phyloP scores from a whole-genome alignment of 2,113 vertebrate species.

The Rhynchomys soricoides region DNA sequence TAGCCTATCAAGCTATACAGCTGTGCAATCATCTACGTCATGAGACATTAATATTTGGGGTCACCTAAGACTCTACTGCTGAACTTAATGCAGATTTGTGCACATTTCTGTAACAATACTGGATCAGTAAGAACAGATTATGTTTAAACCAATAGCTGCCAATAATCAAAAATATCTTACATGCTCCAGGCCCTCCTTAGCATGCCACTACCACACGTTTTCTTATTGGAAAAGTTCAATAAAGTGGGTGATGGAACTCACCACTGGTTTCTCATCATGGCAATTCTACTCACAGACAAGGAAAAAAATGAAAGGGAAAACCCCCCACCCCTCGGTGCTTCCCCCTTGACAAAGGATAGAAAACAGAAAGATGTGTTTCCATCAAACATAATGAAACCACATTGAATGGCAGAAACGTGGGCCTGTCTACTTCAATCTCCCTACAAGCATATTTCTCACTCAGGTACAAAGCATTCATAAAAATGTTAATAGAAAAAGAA shows the following conservation, averaged over 20 bases:
- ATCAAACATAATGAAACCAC: accelerated
- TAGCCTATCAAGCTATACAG: accelerated
- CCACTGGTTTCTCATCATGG: background rate
- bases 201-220: background rate
- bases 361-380: background rate
- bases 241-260: background rate
- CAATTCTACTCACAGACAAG: background rate
- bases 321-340: background rate
- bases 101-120: background rate
- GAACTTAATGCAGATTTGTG: background rate
- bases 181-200: background rate
- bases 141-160: background rate
- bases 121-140: background rate
- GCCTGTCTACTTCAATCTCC: background rate
- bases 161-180: background rate
- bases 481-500: slow-evolving; percentile 52
- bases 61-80: background rate
- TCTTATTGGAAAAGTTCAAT: background rate
- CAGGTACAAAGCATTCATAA: slow-evolving; percentile 27
- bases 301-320: background rate
- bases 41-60: background rate
- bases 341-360: background rate
- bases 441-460: background rate
- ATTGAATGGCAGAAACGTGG: background rate
- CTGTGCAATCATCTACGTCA: accelerated